A percentile compares a stretch with the other conserved stretches of the same genome.
Conservation (phyloP, 2,888 invertebrate species). For the Tillus elongatus region DNA sequence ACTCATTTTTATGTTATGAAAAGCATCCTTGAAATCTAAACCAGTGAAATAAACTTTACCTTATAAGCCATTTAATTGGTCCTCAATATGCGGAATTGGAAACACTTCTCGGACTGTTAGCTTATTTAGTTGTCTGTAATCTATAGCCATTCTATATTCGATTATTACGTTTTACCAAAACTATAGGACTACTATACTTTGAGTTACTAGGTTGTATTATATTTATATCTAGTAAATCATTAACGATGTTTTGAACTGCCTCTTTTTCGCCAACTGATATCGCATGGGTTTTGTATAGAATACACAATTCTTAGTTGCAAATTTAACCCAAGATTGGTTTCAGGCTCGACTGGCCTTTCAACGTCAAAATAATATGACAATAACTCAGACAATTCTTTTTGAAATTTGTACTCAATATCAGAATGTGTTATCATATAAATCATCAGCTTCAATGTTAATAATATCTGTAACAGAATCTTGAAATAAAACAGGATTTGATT, state of each 20-base stretch:
- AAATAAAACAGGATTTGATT: no score
- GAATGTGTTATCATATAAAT: no score
- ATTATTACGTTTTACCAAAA: slow-evolving; percentile 13
- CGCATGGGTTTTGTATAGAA: no score
- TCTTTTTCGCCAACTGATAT: slow-evolving; percentile 10
- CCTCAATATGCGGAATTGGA: slow-evolving; percentile 14
- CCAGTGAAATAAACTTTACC: slow-evolving; percentile 20
- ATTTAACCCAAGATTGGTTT: neutral
- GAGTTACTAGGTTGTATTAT: slow-evolving; percentile 12
- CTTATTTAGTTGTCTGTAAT: slow-evolving; percentile 14
- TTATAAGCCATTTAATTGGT: slow-evolving; percentile 16
- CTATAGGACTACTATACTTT: slow-evolving; percentile 10
- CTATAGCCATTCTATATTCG: slow-evolving; percentile 14
- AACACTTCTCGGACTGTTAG: slow-evolving; percentile 12
- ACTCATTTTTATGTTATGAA: slow-evolving; percentile 20
- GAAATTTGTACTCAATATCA: neutral
- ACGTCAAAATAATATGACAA: neutral
- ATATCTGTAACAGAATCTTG: no score
- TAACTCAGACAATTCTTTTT: neutral
- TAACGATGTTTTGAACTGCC: slow-evolving; percentile 8
- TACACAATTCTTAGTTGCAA: slow-evolving; percentile 3
- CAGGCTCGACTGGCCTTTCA: neutral
- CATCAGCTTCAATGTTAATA: no score
- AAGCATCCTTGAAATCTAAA: slow-evolving; percentile 24
- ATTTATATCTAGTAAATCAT: slow-evolving; percentile 9